Percentiles rank a stretch among this genome's conserved stretches.
Evolutionary conservation across 2,113 vertebrate genomes (phyloP).

Genomic region (Cyphomyrus discorhynchus): DNA sequence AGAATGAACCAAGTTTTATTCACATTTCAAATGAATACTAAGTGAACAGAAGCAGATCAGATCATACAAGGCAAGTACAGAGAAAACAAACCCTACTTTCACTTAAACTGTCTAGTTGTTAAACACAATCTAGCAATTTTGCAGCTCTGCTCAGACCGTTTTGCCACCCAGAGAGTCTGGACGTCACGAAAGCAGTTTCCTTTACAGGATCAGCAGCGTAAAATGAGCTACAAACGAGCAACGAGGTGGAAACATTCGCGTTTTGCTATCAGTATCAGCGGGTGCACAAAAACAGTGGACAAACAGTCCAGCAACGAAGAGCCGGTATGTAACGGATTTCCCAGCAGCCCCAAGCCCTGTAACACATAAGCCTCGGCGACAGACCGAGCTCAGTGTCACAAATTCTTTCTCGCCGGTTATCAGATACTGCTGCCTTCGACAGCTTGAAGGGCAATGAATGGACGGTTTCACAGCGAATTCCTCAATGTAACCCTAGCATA

Average conservation of each 20-base stretch:
- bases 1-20: background rate
- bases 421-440: slow-evolving; percentile 51
- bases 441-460: slow-evolving; percentile 54
- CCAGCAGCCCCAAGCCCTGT: slow-evolving; percentile 34
- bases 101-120: background rate
- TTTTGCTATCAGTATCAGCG: background rate
- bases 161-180: background rate
- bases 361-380: slow-evolving; percentile 47
- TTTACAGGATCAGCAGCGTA: background rate
- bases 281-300: background rate
- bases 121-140: background rate
- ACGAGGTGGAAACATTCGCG: background rate
- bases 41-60: background rate
- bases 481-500: slow-evolving; percentile 59
- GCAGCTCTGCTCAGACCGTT: background rate
- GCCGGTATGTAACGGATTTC: slow-evolving; percentile 11
- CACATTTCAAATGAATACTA: background rate
- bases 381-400: slow-evolving; percentile 53
- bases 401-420: slow-evolving; percentile 57
- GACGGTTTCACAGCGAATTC: slow-evolving; percentile 60
- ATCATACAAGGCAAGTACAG: background rate
- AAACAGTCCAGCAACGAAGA: background rate
- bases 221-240: background rate
- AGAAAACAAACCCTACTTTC: background rate
- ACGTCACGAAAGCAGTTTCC: background rate